Evolutionary conservation across 2,888 invertebrate species (phyloP), one percentile per base, ranked within the genome.

Genomic region (Beris chalybata): DNA sequence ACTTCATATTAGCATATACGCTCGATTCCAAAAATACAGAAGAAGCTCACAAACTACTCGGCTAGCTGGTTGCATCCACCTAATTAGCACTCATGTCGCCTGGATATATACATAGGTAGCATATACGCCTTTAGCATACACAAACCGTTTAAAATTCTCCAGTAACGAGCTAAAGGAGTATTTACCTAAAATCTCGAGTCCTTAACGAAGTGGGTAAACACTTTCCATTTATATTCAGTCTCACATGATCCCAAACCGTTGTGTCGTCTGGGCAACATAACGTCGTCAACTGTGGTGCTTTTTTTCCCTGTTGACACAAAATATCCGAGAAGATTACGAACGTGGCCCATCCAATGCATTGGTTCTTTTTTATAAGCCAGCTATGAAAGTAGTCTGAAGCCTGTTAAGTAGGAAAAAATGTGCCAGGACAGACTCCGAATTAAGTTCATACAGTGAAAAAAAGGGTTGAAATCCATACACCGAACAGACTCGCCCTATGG

Each of bases 191-290:
- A 64, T 57, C 61, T 61, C 65, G 53, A 61, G 47, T 65, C 65
- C 68, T 65, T 65, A 68, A 68, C 65, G 68, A 68, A 65, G 52
- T 68, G 65, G 50, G 65, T 65, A 68, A 68, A 68, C 65, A 68
- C 68, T 68, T 52, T 61, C 61, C 56, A 59, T 56, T 55, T 68
- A 48, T 53, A 59, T 30, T 47, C 55, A 47, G 38, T 53, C 57
- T 58, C 47, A 50, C 55, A 31, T 57, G 47, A 47, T 57, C 44
- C 56, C 6, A 32, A 32, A 54, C 53, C 30, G 48, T 29, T 4
- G 47, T 50, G 38, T n/a, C 32, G 11, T 43, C 15, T 50, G 15
- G n/a, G 15, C 50, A 15, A 9, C 15, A 15, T 29, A 15, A 5
- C 50, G 15, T 50, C 15, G 15, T 29, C 50, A 50, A 11, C 15